Conservation (phyloP, 2,888 invertebrate species). For the Pollenia griseotomentosa region DNA sequence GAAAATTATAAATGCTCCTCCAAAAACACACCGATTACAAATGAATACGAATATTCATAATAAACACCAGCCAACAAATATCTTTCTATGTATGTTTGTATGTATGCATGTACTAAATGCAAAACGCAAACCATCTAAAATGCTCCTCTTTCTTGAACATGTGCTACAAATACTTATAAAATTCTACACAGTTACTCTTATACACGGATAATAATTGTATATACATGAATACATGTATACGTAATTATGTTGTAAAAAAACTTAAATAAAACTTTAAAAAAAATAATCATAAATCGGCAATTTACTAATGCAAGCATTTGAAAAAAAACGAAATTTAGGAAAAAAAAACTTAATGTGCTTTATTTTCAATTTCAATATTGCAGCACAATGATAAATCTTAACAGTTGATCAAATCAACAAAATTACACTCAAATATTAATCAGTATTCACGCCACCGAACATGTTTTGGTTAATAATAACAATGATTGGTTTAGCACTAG, state of each 20-base stretch:
- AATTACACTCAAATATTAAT: slow-evolving; percentile 32
- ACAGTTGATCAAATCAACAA: background rate
- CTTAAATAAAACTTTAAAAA: slow-evolving; percentile 6
- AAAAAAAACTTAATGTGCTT: background rate
- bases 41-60: slow-evolving; percentile 58
- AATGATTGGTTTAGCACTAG: no score
- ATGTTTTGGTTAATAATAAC: no score
- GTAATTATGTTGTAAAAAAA: slow-evolving; percentile 38
- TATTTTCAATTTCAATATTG: slow-evolving; percentile 50
- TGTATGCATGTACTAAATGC: background rate
- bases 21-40: slow-evolving; percentile 49
- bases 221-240: background rate
- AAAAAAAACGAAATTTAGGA: slow-evolving; percentile 14
- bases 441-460: no score
- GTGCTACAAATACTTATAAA: slow-evolving; percentile 4
- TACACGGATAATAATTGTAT: background rate
- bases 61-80: slow-evolving; percentile 27
- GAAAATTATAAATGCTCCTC: slow-evolving; percentile 43
- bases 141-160: slow-evolving; percentile 8
- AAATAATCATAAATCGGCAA: slow-evolving; percentile 56
- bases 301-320: slow-evolving; percentile 10
- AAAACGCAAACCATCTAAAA: slow-evolving; percentile 9
- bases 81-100: background rate
- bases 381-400: slow-evolving; percentile 42
- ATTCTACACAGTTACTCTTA: slow-evolving; percentile 7